Evolutionary conservation across 2,797 vertebrate species (phyloP).

Genomic region (Falco novaeseelandiae): DNA sequence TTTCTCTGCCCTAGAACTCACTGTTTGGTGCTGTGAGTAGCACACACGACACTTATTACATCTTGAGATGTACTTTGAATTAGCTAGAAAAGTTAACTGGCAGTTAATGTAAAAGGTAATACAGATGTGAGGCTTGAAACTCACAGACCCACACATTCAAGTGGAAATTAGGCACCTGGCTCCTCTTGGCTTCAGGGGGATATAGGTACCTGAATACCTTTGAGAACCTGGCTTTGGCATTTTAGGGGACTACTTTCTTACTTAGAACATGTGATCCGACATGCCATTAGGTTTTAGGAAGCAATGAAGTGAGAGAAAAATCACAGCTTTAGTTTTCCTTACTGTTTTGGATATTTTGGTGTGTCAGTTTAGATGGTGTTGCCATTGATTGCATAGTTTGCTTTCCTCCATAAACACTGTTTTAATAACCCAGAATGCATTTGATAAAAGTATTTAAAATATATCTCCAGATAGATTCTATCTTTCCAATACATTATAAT

Average conservation of each 20-base stretch:
- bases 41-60: neutral
- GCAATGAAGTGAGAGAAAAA: neutral
- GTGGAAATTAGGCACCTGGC: neutral
- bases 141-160: neutral
- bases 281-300: neutral
- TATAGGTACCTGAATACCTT: neutral
- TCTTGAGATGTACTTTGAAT: neutral
- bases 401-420: neutral
- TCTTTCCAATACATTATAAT: slow-evolving; percentile 1
- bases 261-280: neutral
- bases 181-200: neutral
- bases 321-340: neutral
- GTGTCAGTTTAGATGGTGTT: neutral
- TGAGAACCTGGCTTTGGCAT: neutral
- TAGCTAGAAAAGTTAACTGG: neutral
- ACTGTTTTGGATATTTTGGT: neutral
- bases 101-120: neutral
- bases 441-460: slow-evolving; percentile 28
- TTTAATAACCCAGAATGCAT: neutral
- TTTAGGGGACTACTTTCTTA: neutral
- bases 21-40: neutral
- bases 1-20: neutral
- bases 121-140: neutral
- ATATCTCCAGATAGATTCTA: neutral
- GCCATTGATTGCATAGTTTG: neutral